Evolutionary conservation across 2,797 vertebrate genomes (phyloP), one percentile per base, ranked within the genome.

Genomic region (Dicrostonyx torquatus): DNA sequence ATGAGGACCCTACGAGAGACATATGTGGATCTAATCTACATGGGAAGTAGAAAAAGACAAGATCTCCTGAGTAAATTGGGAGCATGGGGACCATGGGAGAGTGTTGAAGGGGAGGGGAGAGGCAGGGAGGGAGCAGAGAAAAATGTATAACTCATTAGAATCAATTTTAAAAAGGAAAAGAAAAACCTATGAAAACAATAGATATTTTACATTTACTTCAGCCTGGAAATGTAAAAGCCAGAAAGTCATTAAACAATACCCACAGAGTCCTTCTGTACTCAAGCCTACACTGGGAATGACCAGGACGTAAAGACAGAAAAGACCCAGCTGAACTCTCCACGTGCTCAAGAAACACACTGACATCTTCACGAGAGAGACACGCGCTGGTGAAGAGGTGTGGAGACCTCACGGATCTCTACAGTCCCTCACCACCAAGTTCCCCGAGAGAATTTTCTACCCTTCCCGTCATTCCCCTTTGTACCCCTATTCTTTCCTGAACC

Each of bases 161-260:
- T 22, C 55, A 58, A 58, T 58, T 58, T 58, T 20, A 58, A 77
- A 76, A 83, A 24, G 86, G 34, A 20, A 50, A 93, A 88, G n/a
- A 20, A 50, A 93, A 92, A 40, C 11, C 31, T 24, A 15, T 66
- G 40, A 53, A 95, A 95, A 89, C 29, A 15, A 84, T 58, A 70
- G 7, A 26, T 5, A 34, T 8, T 91, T 89, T 45, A 43, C 73
- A 77, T 90, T 92, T 75, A 90, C 78, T 92, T 72, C 78, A 70
- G 50, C 85, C n/a, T 92, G 43, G 31, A 75, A 70, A 24, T 60
- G 68, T 22, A 40, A 90, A 96, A 78, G 20, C 40, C 84, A n/a
- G 14, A 45, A 84, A 93, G 55, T 77, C 79, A 87, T 72, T 93
- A 77, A 93, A 64, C 7, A 55, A 26, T 78, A 66, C 45, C 75